These are phyloP conservation scores for Willowsia nigromaculata DNA, from an alignment of 2,888 invertebrate genomes.

Conservation along the genomic window DNA sequence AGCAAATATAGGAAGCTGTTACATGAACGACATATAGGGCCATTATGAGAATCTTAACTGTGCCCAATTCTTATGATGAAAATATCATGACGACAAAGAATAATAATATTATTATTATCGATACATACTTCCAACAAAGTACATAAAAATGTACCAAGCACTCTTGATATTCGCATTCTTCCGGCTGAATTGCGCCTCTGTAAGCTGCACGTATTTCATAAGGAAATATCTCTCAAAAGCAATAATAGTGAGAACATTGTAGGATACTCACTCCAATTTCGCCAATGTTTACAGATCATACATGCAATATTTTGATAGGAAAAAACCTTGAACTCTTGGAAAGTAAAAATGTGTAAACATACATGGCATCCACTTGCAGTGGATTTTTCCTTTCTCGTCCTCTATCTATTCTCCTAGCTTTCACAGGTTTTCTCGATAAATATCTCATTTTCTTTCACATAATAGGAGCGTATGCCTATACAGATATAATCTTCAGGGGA, in stretches of 20 bases:
- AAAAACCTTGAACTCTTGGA: not conserved
- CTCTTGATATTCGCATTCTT: not conserved
- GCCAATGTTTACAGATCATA: conserved; percentile 43
- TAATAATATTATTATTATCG: not conserved
- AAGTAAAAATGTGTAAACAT: not conserved
- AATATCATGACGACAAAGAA: not conserved
- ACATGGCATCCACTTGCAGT: not conserved
- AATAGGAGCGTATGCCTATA: too few species aligned
- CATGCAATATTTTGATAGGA: not conserved
- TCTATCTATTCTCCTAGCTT: not conserved
- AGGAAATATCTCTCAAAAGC: not conserved
- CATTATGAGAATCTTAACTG: too few species aligned
- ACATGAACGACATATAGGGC: too few species aligned
- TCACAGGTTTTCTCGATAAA: not conserved
- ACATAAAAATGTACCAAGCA: too few species aligned
- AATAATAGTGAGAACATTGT: conserved; percentile 14
- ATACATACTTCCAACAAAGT: not conserved
- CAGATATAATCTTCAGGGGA: not conserved
- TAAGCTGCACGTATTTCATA: not conserved
- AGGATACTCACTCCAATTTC: conserved; percentile 9
- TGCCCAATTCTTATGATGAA: too few species aligned
- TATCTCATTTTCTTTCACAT: too few species aligned
- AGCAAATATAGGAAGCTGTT: too few species aligned
- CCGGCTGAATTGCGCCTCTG: not conserved
- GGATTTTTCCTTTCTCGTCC: not conserved